Percentiles rank a stretch among this genome's conserved stretches.
Conservation (phyloP, 2,888 invertebrate species). For the Mythimna pallens region DNA sequence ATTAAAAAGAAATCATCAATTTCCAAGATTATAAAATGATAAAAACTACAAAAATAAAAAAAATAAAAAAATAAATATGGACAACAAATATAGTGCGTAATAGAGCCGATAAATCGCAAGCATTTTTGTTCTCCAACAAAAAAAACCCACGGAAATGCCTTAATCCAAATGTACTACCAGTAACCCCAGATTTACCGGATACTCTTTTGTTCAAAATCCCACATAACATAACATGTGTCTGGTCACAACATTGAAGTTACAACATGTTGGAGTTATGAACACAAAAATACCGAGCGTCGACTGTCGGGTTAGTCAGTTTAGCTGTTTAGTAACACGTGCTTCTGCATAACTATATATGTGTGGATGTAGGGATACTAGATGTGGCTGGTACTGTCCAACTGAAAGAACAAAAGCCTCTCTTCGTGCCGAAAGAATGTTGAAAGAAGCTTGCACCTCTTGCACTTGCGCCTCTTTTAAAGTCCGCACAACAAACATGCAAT, state of each 20-base stretch:
- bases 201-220: slow-evolving; percentile 10
- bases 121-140: no score
- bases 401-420: background rate
- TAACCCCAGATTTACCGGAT: background rate
- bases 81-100: no score
- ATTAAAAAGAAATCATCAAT: no score
- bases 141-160: no score
- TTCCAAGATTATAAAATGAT: no score
- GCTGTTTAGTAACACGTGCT: slow-evolving; percentile 61
- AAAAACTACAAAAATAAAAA: no score
- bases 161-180: no score
- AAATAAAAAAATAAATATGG: no score
- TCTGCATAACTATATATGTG: slow-evolving; percentile 67
- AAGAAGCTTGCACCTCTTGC: no score
- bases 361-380: slow-evolving; percentile 66
- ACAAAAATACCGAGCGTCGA: slow-evolving; percentile 59
- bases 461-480: no score
- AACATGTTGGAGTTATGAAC: slow-evolving; percentile 48
- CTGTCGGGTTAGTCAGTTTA: slow-evolving; percentile 49
- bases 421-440: background rate
- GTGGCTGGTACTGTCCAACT: slow-evolving; percentile 27
- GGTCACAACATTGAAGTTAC: slow-evolving; percentile 27
- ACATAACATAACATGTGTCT: slow-evolving; percentile 12
- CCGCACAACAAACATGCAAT: no score
- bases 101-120: no score